Percentiles rank a stretch among this genome's conserved stretches.
These are phyloP conservation scores for Hylia prasina DNA, from an alignment of 2,113 vertebrate species.

Conservation along the genomic window DNA sequence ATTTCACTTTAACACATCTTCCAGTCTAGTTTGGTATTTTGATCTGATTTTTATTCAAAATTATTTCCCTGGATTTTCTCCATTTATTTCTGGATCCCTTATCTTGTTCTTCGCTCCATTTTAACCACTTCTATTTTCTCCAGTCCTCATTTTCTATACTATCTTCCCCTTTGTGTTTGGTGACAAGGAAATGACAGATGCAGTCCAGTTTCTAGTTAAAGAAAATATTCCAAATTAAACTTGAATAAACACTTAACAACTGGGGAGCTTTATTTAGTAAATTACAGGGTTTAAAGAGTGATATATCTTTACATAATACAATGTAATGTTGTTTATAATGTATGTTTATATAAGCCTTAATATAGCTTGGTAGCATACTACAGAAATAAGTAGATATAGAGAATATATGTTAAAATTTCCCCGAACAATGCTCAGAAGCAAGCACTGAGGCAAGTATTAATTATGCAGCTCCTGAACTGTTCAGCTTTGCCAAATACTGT, in stretches of 20 bases:
- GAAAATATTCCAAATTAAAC: background rate
- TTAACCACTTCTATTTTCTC: background rate
- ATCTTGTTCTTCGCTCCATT: background rate
- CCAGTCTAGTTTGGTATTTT: background rate
- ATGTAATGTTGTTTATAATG: background rate
- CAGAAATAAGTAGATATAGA: background rate
- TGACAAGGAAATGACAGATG: background rate
- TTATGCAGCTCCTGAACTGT: background rate
- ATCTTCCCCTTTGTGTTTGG: background rate
- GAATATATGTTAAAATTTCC: background rate
- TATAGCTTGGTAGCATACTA: background rate
- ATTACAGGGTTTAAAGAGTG: background rate
- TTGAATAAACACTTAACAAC: background rate
- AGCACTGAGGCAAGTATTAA: background rate
- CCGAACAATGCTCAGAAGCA: background rate
- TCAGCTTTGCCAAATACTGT: background rate
- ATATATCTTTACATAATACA: background rate
- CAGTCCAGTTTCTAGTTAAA: background rate
- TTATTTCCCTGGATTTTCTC: background rate
- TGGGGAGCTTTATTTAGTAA: background rate
- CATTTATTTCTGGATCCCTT: background rate
- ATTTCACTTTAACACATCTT: background rate
- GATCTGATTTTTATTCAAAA: background rate
- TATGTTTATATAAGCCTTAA: background rate
- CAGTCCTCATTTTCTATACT: background rate